A percentile compares a stretch with the other conserved stretches of the same genome.
Evolutionary conservation across 2,888 invertebrate species (phyloP).

Genomic region (Cantharis lateralis): DNA sequence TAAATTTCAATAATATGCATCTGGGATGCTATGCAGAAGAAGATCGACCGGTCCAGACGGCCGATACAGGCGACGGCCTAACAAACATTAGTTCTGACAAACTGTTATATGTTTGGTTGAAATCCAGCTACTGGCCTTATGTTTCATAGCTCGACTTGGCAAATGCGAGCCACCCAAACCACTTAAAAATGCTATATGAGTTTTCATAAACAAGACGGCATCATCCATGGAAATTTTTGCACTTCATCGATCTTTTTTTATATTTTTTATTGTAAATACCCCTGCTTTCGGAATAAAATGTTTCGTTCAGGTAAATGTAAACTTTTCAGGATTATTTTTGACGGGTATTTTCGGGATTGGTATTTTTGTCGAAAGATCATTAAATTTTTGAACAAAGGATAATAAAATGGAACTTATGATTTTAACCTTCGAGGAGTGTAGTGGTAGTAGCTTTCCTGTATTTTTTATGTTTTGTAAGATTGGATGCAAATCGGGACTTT

Average conservation of each 20-base stretch:
- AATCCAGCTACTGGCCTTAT: constrained; percentile 57
- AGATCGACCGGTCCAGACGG: constrained; percentile 36
- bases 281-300: too few species aligned
- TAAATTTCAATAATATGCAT: constrained; percentile 44
- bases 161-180: constrained; percentile 37
- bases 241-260: neutral
- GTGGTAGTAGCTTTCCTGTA: neutral
- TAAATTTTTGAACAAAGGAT: neutral
- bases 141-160: constrained; percentile 52
- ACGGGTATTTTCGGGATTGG: neutral
- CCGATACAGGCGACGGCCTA: constrained; percentile 39
- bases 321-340: neutral
- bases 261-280: neutral
- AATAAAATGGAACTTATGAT: neutral
- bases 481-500: neutral
- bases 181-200: constrained; percentile 32
- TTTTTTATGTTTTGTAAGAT: neutral
- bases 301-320: too few species aligned
- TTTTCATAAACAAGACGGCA: constrained; percentile 25
- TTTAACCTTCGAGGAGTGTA: neutral
- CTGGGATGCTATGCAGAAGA: constrained; percentile 42
- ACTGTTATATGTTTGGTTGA: constrained; percentile 58
- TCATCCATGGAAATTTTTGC: constrained; percentile 14
- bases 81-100: constrained; percentile 55
- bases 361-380: neutral